phyloP scores from a whole-genome alignment of 1,140 invertebrate genomes.

The Trachymyrmex cornetzi region DNA sequence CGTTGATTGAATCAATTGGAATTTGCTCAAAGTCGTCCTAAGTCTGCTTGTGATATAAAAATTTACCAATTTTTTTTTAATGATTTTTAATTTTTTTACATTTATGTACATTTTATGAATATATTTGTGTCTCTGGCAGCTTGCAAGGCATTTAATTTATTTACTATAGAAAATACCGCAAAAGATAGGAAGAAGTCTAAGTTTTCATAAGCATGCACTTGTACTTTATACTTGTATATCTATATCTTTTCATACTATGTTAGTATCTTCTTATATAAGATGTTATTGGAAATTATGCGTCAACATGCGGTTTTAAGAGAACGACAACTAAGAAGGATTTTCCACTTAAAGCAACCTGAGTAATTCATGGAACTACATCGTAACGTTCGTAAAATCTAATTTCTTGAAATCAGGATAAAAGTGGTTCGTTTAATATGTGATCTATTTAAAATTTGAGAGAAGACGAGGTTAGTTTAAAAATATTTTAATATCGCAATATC shows the following conservation, averaged over 20 bases:
- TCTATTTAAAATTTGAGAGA: neutral
- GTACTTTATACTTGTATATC: neutral
- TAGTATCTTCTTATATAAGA: conserved; percentile 11
- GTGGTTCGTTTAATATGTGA: neutral
- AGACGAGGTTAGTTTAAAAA: neutral
- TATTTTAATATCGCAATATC: neutral
- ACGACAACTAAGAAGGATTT: conserved; percentile 9
- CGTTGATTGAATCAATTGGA: no score
- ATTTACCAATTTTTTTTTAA: neutral
- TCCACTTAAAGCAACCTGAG: neutral
- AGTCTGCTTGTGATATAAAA: neutral
- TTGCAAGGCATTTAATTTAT: neutral
- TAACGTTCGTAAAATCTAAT: neutral
- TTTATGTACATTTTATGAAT: neutral
- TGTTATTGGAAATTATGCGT: neutral
- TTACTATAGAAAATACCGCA: neutral
- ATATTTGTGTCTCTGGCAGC: neutral
- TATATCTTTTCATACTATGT: neutral
- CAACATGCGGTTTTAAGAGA: neutral
- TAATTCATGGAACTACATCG: neutral
- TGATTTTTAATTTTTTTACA: neutral
- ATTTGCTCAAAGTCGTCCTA: no score
- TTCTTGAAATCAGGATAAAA: neutral
- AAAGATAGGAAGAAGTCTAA: neutral
- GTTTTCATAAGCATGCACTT: conserved; percentile 11